Evolutionary conservation across 2,113 vertebrate species (phyloP).

Genomic region (Guaruba guarouba): DNA sequence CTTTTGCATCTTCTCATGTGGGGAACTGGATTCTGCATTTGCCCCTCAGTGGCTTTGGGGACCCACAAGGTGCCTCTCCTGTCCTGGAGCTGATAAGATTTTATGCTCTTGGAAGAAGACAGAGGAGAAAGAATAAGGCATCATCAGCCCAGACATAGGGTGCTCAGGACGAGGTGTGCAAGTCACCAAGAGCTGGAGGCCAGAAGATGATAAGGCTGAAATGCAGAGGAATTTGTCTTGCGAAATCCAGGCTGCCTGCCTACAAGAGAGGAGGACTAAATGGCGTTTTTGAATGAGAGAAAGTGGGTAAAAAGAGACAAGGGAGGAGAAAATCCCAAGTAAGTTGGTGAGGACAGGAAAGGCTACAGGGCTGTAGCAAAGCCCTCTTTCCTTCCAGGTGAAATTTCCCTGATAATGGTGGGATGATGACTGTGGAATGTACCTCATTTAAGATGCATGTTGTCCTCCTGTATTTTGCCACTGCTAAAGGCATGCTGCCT

Average conservation of each 20-base stretch:
- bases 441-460: accelerated
- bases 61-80: not conserved
- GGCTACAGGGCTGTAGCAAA: not conserved
- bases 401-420: not conserved
- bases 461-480: not conserved
- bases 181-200: not conserved
- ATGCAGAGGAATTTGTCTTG: not conserved
- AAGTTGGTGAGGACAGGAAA: not conserved
- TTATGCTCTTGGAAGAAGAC: not conserved
- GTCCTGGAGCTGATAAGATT: not conserved
- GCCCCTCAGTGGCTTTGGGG: accelerated
- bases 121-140: not conserved
- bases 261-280: not conserved
- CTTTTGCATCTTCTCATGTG: not conserved
- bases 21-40: not conserved
- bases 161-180: accelerated
- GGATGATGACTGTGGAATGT: not conserved
- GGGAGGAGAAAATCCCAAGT: not conserved
- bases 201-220: not conserved
- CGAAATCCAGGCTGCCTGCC: accelerated
- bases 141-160: not conserved
- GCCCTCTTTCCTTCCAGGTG: not conserved
- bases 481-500: not conserved
- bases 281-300: not conserved
- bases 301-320: not conserved